These are phyloP conservation scores for Neoniphon sammara DNA, from an alignment of 2,797 vertebrate species.

Conservation along the genomic window DNA sequence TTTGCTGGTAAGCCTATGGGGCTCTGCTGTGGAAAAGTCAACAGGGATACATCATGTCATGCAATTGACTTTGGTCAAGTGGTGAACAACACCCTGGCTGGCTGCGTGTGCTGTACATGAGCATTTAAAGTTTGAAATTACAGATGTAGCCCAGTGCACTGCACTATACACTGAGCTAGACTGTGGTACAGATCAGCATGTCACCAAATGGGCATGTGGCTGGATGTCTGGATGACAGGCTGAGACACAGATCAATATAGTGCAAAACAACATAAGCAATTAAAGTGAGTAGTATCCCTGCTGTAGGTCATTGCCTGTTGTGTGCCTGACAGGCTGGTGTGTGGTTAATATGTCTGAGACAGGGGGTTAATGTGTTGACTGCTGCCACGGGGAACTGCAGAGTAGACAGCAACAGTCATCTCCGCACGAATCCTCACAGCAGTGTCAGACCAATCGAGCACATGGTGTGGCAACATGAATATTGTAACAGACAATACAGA, in stretches of 20 bases:
- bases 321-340: constrained; percentile 19
- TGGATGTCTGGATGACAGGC: too few species aligned
- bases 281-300: neutral
- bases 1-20: neutral
- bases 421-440: constrained; percentile 39
- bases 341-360: constrained; percentile 37
- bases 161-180: neutral
- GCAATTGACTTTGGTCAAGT: neutral
- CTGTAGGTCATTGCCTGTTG: constrained; percentile 11
- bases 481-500: neutral
- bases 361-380: constrained; percentile 51
- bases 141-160: neutral
- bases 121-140: neutral
- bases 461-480: constrained; percentile 18
- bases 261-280: neutral
- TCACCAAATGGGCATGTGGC: neutral
- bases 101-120: neutral
- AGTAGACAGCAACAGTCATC: constrained; percentile 39
- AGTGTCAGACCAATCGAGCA: constrained; percentile 25
- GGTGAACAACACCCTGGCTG: neutral
- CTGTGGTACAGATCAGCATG: neutral
- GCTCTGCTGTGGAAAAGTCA: neutral
- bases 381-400: constrained; percentile 34
- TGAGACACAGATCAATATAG: too few species aligned
- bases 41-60: too few species aligned